Evolutionary conservation across 2,888 invertebrate species (phyloP), one percentile per base, ranked within the genome.

Genomic region (Chloroclystis v-ata): DNA sequence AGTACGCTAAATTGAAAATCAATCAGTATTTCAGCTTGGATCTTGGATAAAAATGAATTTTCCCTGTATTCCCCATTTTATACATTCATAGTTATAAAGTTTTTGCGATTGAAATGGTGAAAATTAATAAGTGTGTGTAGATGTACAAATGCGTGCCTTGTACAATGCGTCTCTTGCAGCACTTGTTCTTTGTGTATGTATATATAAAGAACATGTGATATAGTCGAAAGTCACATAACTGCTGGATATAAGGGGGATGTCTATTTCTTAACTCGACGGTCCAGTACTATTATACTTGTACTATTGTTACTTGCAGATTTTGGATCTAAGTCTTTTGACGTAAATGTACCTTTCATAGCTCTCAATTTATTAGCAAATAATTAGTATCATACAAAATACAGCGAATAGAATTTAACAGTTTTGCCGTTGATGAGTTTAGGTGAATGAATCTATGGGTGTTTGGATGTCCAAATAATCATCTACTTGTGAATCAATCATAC

Each of bases 241-340:
- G 37, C 39, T 40, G 30, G 33, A 38, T 28, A 9, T 26, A 28
- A 42, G 46, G 41, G 50, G 29, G 46, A 50, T 42, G 14, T 45
- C 43, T 44, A 43, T 45, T 43, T 38, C 43, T 39, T 38, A 51
- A 50, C 45, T 68, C 67, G 60, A 69, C 66, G 67, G 65, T 76
- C 75, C 74, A 71, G 68, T 75, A 69, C n/a, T n/a, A n/a, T n/a
- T 77, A 74, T 69, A 72, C 62, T 71, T 71, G 66, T 70, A 73
- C 64, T 74, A 66, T 69, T 69, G 64, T 71, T 74, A 72, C 64
- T 71, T 60, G 62, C 75, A 70, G 59, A 64, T 80, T 82, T 81
- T 83, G 71, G 78, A 81, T 77, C 69, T 65, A 75, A 67, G 80
- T 82, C 81, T 82, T 77, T 81, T 82, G 80, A 82, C 78, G 72